These are phyloP conservation scores for Hartigia nigra DNA, from an alignment of 2,888 invertebrate species.

Conservation along the genomic window DNA sequence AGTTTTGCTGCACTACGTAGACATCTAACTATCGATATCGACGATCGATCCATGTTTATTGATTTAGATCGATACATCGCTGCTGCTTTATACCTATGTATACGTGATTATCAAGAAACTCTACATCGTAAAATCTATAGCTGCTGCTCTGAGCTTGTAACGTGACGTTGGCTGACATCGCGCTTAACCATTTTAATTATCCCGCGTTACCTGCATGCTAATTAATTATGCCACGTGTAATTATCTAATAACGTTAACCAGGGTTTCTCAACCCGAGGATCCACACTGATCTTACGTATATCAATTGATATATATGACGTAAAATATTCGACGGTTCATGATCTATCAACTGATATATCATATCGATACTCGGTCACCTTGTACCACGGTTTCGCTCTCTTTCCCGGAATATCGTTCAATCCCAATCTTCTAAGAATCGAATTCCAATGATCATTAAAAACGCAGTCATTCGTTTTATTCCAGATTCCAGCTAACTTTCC, in stretches of 20 bases:
- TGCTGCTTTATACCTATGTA: too few relatives aligned
- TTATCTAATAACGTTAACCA: conserved; percentile 38
- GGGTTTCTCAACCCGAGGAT: background rate
- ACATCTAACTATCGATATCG: background rate
- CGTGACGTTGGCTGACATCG: conserved; percentile 42
- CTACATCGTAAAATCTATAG: background rate
- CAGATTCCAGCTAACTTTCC: background rate
- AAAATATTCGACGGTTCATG: background rate
- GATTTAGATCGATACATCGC: background rate
- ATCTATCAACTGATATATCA: background rate
- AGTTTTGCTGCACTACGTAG: background rate
- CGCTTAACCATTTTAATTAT: conserved; percentile 49
- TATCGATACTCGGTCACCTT: background rate
- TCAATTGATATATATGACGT: background rate
- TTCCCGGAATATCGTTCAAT: background rate
- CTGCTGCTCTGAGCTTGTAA: background rate
- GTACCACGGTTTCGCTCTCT: background rate
- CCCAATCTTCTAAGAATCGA: background rate
- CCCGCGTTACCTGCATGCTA: conserved; percentile 40
- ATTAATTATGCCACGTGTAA: conserved; percentile 38
- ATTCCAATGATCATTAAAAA: background rate
- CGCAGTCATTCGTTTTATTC: background rate
- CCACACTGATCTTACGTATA: background rate
- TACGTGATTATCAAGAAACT: background rate
- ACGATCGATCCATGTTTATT: background rate